A percentile compares a stretch with the other conserved stretches of the same genome.
Conservation (phyloP, 2,888 invertebrate genomes). For the Epinotia brunnichana region DNA sequence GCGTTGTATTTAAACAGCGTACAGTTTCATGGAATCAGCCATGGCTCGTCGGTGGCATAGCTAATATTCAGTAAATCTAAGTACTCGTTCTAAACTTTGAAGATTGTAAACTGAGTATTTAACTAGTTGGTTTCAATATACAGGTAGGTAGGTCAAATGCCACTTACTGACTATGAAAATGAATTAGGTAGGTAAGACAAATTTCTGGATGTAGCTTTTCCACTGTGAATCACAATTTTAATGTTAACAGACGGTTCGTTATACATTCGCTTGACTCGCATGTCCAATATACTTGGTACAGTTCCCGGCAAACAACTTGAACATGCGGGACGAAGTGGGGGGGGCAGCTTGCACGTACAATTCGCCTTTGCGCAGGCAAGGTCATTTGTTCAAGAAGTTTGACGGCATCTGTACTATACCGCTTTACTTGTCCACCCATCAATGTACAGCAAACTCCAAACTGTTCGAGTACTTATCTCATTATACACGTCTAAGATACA, state of each 20-base stretch:
- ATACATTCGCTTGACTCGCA: no score
- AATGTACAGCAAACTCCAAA: not conserved
- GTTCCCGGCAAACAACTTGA: no score
- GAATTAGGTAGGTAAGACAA: not conserved
- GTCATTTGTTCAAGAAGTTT: no score
- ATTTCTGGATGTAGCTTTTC: no score
- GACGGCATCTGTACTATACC: no score
- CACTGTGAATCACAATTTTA: not conserved
- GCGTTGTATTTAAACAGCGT: not conserved
- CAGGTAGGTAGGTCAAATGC: not conserved
- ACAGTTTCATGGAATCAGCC: not conserved
- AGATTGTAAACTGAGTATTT: not conserved
- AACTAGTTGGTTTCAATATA: not conserved
- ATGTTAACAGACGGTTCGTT: not conserved
- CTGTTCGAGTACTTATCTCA: not conserved
- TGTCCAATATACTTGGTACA: not conserved
- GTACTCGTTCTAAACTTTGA: not conserved
- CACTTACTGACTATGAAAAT: not conserved
- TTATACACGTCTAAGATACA: not conserved
- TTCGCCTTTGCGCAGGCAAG: no score
- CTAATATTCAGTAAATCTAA: constrained; percentile 10
- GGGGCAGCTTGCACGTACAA: no score
- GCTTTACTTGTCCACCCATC: not conserved
- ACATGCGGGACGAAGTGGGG: no score
- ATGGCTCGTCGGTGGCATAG: constrained; percentile 7